phyloP scores from a whole-genome alignment of 1,140 invertebrate genomes.

The Drosophila orosa region DNA sequence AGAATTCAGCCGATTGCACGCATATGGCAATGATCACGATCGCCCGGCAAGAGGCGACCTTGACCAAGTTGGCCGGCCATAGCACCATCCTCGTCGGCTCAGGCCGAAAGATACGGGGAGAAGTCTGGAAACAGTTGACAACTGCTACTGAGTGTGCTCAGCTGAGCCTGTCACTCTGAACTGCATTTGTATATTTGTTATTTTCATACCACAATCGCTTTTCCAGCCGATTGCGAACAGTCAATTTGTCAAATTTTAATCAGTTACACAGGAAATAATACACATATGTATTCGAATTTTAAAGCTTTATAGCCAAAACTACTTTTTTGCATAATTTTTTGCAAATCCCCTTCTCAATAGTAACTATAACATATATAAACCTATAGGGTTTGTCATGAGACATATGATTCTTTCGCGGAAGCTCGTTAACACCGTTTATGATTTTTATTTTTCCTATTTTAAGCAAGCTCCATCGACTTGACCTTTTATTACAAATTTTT shows the following conservation, averaged over 20 bases:
- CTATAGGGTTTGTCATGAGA: no score
- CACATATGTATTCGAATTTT: no score
- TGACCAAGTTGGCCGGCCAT: conserved; percentile 27
- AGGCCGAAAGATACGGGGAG: conserved; percentile 6
- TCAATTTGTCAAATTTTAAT: conserved; percentile 7
- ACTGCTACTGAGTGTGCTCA: conserved; percentile 11
- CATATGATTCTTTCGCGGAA: no score
- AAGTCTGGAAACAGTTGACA: conserved; percentile 35
- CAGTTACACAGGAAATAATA: neutral
- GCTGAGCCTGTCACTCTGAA: neutral
- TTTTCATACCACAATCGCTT: conserved; percentile 16
- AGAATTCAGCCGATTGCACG: conserved; percentile 29
- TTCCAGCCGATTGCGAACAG: conserved; percentile 1
- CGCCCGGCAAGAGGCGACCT: conserved; percentile 20
- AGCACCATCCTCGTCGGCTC: neutral
- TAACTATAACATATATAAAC: no score
- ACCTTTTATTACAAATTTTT: no score
- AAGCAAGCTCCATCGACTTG: no score
- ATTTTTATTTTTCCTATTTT: no score
- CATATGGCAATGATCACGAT: conserved; percentile 19
- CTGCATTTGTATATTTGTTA: conserved; percentile 13
- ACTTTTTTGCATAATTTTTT: no score
- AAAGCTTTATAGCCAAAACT: no score
- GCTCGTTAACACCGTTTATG: no score
- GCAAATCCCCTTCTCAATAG: no score